Percentiles rank a stretch among this genome's conserved stretches.
Evolutionary conservation across 2,888 invertebrate genomes (phyloP).

Genomic region (Drosophila neotestacea): DNA sequence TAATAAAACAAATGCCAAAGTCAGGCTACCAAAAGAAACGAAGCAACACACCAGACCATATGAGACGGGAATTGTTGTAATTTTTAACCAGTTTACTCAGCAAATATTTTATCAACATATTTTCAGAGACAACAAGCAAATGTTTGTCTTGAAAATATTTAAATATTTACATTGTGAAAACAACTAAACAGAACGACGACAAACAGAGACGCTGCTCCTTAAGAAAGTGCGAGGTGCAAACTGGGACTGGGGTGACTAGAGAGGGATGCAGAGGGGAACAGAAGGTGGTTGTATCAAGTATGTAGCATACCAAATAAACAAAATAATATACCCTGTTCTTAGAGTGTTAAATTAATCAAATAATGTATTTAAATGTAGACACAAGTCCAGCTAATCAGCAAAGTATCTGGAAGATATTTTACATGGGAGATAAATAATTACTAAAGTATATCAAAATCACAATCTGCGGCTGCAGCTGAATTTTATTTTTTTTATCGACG

Average conservation of each 20-base stretch:
- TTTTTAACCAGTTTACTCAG: slow-evolving; percentile 81
- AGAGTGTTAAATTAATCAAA: not conserved
- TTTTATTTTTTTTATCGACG: not conserved
- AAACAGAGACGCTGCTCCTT: slow-evolving; percentile 34
- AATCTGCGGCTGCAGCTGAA: not conserved
- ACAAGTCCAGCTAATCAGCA: not conserved
- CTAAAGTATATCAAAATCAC: not conserved
- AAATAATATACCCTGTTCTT: not conserved
- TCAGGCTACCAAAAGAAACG: slow-evolving; percentile 43
- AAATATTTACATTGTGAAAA: slow-evolving; percentile 84
- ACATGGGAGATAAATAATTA: too few relatives aligned
- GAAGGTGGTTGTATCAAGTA: not conserved
- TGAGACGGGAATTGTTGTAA: slow-evolving; percentile 66
- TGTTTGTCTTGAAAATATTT: slow-evolving; percentile 85
- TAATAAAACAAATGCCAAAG: slow-evolving; percentile 76
- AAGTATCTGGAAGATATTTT: not conserved
- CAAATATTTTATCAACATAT: slow-evolving; percentile 83
- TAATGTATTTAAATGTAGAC: not conserved
- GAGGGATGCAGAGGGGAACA: not conserved
- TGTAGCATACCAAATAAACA: not conserved
- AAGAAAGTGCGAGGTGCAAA: slow-evolving; percentile 23
- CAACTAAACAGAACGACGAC: slow-evolving; percentile 63
- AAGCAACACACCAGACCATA: slow-evolving; percentile 26
- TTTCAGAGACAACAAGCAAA: slow-evolving; percentile 83
- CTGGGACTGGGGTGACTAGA: too few relatives aligned